Evolutionary conservation across 2,888 invertebrate species (phyloP).

Genomic region (Synanthedon andrenaeformis): DNA sequence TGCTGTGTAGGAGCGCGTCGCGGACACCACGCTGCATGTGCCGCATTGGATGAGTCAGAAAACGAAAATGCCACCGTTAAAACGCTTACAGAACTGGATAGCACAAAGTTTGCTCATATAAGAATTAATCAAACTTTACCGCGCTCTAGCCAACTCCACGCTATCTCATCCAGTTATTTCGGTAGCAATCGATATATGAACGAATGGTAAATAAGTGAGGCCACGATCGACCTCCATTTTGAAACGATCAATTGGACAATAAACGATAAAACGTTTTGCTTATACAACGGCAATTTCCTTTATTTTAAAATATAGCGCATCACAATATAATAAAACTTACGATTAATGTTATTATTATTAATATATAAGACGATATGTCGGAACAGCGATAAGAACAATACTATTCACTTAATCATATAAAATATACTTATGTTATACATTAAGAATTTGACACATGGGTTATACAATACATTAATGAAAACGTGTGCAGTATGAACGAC

Average conservation of each 20-base stretch:
- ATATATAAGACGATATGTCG: slow-evolving; percentile 63
- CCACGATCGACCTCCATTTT: slow-evolving; percentile 45
- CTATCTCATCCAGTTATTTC: slow-evolving; percentile 66
- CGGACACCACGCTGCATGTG: slow-evolving; percentile 50
- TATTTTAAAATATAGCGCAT: slow-evolving; percentile 71
- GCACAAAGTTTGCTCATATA: slow-evolving; percentile 17
- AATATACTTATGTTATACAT: slow-evolving; percentile 40
- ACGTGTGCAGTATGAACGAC: slow-evolving; percentile 38
- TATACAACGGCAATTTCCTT: slow-evolving; percentile 69
- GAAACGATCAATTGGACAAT: slow-evolving; percentile 55
- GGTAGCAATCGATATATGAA: slow-evolving; percentile 58
- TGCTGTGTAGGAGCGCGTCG: slow-evolving; percentile 39
- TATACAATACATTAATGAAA: slow-evolving; percentile 48
- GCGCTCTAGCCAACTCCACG: slow-evolving; percentile 61
- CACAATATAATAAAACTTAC: slow-evolving; percentile 65
- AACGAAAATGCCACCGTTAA: slow-evolving; percentile 43
- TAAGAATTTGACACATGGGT: slow-evolving; percentile 60
- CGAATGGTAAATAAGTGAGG: slow-evolving; percentile 48
- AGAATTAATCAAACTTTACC: slow-evolving; percentile 29
- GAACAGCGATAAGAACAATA: slow-evolving; percentile 66
- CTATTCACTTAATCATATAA: slow-evolving; percentile 51
- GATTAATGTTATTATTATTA: slow-evolving; percentile 31
- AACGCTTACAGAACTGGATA: slow-evolving; percentile 14
- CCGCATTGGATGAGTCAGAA: slow-evolving; percentile 66
- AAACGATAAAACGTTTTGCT: slow-evolving; percentile 65